Percentiles rank a stretch among this genome's conserved stretches.
Conservation (phyloP, 2,888 invertebrate species). For the Sialis lutaria region DNA sequence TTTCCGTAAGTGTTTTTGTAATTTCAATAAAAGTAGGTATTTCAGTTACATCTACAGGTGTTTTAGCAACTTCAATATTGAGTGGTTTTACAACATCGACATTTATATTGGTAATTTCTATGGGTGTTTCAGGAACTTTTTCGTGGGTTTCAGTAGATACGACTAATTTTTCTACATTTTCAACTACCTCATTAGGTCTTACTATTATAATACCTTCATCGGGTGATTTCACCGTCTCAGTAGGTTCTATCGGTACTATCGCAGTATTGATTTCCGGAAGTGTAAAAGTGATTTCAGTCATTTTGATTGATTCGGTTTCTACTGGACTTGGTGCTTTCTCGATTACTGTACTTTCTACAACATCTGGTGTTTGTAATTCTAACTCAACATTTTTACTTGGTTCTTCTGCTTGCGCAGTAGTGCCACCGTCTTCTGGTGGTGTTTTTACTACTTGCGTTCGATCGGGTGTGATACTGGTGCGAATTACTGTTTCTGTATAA, state of each 20-base stretch:
- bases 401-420: constrained; percentile 1
- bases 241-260: not conserved
- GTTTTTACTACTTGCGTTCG: constrained; percentile 1
- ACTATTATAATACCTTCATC: not conserved
- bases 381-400: constrained; percentile 14
- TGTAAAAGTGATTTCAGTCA: no score
- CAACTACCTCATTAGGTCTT: not conserved
- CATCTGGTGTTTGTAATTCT: constrained; percentile 23
- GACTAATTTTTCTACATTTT: not conserved
- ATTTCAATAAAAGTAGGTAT: not conserved
- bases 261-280: not conserved
- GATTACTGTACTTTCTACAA: constrained; percentile 20
- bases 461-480: constrained; percentile 10
- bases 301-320: not conserved
- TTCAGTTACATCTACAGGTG: not conserved
- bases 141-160: not conserved
- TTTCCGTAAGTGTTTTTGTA: no score
- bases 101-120: no score
- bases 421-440: constrained; percentile 2
- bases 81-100: no score
- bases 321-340: not conserved
- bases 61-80: no score
- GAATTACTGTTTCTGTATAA: constrained; percentile 9
- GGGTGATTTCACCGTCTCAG: not conserved
- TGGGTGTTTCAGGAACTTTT: not conserved